Evolutionary conservation across 2,797 vertebrate species (phyloP).

Genomic region (Danio jaintianensis): DNA sequence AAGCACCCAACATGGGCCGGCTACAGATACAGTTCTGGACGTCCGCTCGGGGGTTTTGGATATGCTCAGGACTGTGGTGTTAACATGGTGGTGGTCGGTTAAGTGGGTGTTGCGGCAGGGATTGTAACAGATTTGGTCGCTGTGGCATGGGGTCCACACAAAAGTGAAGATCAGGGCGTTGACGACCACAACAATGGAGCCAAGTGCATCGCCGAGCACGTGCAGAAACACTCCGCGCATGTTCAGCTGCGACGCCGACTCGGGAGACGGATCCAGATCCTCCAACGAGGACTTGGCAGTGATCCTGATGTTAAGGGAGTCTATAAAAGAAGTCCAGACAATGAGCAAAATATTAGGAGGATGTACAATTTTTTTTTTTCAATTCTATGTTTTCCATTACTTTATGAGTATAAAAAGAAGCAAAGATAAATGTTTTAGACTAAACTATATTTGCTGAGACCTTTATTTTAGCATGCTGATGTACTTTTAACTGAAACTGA

Average conservation of each 20-base stretch:
- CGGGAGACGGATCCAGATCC: constrained; percentile 68
- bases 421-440: neutral
- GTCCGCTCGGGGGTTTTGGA: constrained; percentile 30
- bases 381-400: neutral
- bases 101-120: constrained; percentile 79
- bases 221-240: constrained; percentile 90
- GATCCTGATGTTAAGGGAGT: constrained; percentile 74
- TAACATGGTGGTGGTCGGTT: constrained; percentile 66
- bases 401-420: neutral
- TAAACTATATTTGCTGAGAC: no score
- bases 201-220: constrained; percentile 87
- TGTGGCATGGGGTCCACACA: constrained; percentile 81
- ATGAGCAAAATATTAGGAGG: constrained; percentile 48
- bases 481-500: no score
- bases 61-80: constrained; percentile 68
- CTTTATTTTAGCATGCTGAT: no score
- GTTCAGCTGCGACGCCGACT: constrained; percentile 81
- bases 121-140: constrained; percentile 78
- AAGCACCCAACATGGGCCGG: constrained; percentile 86
- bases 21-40: constrained; percentile 48
- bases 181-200: constrained; percentile 88
- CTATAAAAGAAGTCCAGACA: constrained; percentile 61
- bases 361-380: neutral
- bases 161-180: constrained; percentile 86
- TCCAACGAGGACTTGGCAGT: constrained; percentile 78